phyloP scores from a whole-genome alignment of 2,113 vertebrate species.

The Varanus salvator region DNA sequence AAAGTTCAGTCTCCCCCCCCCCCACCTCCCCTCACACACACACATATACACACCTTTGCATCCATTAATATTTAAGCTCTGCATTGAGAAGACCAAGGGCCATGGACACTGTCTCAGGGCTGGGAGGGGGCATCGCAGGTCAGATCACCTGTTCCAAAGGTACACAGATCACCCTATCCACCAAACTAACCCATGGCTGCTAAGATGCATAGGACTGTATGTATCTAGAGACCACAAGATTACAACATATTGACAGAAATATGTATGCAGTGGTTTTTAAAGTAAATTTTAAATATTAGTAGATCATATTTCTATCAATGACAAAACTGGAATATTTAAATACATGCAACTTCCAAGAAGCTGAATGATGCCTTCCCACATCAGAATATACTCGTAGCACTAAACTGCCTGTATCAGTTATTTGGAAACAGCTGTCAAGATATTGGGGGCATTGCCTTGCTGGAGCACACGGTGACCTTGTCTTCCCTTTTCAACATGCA shows the following conservation, averaged over 20 bases:
- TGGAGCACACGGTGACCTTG: slow-evolving; percentile 30
- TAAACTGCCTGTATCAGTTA: background rate
- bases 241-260: background rate
- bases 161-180: background rate
- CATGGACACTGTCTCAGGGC: background rate
- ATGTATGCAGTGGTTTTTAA: background rate
- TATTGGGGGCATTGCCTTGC: background rate
- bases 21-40: too few species aligned
- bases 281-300: background rate
- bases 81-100: background rate
- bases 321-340: slow-evolving; percentile 10
- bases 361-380: background rate
- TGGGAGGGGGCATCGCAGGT: background rate
- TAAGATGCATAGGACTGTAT: too few species aligned
- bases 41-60: too few species aligned
- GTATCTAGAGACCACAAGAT: too few species aligned
- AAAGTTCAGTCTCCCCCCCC: background rate
- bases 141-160: background rate
- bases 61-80: too few species aligned
- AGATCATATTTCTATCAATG: background rate
- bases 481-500: background rate
- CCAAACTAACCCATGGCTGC: background rate
- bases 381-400: background rate
- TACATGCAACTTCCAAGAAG: background rate
- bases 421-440: background rate